Conservation (phyloP, 1,140 invertebrate genomes). For the Cyclina sinensis region DNA sequence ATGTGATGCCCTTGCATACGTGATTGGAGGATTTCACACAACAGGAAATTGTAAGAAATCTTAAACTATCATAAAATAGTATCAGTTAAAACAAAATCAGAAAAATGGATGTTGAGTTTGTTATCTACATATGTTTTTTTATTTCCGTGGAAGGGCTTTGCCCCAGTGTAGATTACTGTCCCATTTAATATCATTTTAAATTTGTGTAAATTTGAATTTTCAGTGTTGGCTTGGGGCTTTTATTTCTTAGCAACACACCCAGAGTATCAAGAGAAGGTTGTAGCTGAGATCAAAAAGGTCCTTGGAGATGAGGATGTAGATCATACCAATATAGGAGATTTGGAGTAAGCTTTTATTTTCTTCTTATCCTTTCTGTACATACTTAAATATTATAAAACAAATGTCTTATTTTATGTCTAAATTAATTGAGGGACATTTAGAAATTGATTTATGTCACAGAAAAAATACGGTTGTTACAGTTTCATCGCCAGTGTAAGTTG, state of each 20-base stretch:
- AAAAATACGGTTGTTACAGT: no score
- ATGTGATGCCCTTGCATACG: conserved; percentile 73
- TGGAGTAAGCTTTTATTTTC: conserved; percentile 71
- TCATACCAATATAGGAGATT: conserved; percentile 67
- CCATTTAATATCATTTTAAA: background rate
- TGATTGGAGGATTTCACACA: conserved; percentile 82
- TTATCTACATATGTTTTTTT: background rate
- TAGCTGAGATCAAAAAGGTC: conserved; percentile 77
- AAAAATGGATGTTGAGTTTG: no score
- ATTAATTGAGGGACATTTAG: no score
- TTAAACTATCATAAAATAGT: background rate
- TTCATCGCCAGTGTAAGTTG: no score
- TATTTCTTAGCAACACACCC: conserved; percentile 83
- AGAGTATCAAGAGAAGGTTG: conserved; percentile 82
- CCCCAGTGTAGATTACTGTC: no score
- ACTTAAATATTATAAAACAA: background rate
- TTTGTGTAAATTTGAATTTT: background rate
- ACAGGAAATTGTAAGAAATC: conserved; percentile 80
- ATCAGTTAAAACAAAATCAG: no score
- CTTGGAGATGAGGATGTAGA: conserved; percentile 76
- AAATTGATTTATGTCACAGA: no score
- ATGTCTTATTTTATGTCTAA: background rate
- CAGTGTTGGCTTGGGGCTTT: conserved; percentile 84
- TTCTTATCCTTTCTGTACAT: background rate
- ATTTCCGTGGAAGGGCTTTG: background rate